These are phyloP conservation scores for Dasyprocta punctata DNA, from an alignment of 2,113 vertebrate genomes.

Conservation along the genomic window DNA sequence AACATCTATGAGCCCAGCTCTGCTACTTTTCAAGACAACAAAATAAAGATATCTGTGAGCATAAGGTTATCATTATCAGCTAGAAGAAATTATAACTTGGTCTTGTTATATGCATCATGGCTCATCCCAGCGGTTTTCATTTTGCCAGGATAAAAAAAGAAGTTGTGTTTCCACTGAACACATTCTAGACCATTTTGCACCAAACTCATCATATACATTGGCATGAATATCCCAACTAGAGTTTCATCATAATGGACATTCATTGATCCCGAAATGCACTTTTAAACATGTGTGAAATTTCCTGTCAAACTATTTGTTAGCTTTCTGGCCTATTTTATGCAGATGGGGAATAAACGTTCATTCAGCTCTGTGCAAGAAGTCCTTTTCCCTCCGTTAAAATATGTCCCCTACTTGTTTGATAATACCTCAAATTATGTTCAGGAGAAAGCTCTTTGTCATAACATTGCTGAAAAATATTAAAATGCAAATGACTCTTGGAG, in stretches of 20 bases:
- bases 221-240: neutral
- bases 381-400: neutral
- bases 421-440: neutral
- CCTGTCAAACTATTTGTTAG: neutral
- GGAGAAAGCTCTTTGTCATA: constrained; percentile 6
- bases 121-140: neutral
- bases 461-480: constrained; percentile 42
- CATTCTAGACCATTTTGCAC: neutral
- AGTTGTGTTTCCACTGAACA: neutral
- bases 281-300: constrained; percentile 37
- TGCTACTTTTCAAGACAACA: neutral
- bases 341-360: neutral
- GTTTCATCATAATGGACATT: neutral
- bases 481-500: constrained; percentile 22
- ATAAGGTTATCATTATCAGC: neutral
- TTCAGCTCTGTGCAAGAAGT: neutral
- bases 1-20: neutral
- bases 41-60: constrained; percentile 1
- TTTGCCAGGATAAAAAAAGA: neutral
- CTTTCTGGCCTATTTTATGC: neutral
- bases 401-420: neutral
- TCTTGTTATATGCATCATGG: neutral
- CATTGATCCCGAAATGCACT: neutral
- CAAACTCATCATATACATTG: neutral
- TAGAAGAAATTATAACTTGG: neutral